Percentiles rank a stretch among this genome's conserved stretches.
These are phyloP conservation scores for Cynopterus sphinx DNA, from an alignment of 2,797 vertebrate genomes.

Conservation along the genomic window DNA sequence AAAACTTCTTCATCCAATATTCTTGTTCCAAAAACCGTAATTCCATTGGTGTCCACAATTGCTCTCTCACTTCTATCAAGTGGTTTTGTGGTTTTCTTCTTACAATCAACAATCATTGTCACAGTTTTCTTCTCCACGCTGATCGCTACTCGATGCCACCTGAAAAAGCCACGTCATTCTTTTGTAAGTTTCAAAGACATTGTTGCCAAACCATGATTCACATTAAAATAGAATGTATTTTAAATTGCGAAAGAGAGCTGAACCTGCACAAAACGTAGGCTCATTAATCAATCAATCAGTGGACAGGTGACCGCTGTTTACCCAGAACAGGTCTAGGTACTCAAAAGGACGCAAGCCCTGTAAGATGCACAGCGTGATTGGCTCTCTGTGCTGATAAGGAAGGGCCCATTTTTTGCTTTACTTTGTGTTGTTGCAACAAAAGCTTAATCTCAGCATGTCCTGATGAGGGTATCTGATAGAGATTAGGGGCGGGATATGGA, in stretches of 20 bases:
- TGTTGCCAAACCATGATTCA: neutral
- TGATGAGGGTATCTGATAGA: slow-evolving; percentile 5
- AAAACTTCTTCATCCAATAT: slow-evolving; percentile 96
- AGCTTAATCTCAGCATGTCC: neutral
- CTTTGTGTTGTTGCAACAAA: neutral
- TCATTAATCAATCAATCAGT: neutral
- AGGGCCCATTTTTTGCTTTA: neutral
- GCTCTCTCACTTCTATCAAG: slow-evolving; percentile 92
- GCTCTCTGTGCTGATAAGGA: neutral
- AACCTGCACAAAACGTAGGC: neutral
- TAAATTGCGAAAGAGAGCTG: neutral
- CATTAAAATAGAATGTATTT: neutral
- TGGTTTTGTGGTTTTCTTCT: slow-evolving; percentile 93
- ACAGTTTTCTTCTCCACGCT: slow-evolving; percentile 97
- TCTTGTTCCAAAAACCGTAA: slow-evolving; percentile 95
- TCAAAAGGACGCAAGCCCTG: neutral
- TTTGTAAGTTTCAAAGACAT: slow-evolving; percentile 15
- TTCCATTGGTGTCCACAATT: slow-evolving; percentile 91
- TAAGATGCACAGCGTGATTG: neutral
- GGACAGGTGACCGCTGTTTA: neutral
- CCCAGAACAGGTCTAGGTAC: neutral
- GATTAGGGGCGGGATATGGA: neutral
- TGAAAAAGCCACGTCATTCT: slow-evolving; percentile 72
- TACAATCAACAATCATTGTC: slow-evolving; percentile 97
- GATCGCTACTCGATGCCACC: slow-evolving; percentile 98